Evolutionary conservation across 2,888 invertebrate species (phyloP).

Genomic region (Aelia acuminata): DNA sequence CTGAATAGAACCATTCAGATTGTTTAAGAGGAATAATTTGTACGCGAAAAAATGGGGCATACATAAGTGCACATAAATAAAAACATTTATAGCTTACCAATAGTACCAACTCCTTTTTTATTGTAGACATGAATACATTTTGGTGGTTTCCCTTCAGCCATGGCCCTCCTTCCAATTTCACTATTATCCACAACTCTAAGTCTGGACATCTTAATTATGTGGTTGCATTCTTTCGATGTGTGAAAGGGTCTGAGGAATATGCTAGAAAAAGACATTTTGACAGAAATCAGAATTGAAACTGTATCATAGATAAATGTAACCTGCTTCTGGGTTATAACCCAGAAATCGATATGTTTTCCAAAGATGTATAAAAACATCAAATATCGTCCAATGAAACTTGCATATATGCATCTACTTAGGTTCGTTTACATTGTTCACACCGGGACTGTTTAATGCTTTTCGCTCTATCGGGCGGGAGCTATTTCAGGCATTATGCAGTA

Average conservation of each 20-base stretch:
- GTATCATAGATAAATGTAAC: background rate
- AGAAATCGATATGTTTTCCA: background rate
- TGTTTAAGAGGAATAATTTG: no score
- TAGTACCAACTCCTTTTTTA: conserved; percentile 76
- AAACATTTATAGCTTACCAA: conserved; percentile 71
- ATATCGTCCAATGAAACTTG: background rate
- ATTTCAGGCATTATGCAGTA: no score
- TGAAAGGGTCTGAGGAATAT: conserved; percentile 55
- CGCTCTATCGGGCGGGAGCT: no score
- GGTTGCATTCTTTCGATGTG: conserved; percentile 67
- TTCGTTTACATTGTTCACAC: no score
- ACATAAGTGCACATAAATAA: background rate
- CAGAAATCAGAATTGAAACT: background rate
- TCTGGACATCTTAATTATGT: conserved; percentile 82
- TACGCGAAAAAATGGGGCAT: background rate
- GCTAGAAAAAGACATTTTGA: conserved; percentile 49
- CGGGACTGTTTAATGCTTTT: no score
- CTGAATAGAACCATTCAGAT: no score
- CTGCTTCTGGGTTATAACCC: background rate
- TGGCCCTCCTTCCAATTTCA: conserved; percentile 92
- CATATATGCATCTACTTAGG: no score
- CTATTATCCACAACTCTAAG: conserved; percentile 97
- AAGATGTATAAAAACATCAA: background rate
- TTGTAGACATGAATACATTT: conserved; percentile 95
- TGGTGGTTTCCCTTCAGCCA: conserved; percentile 94